Evolutionary conservation across 2,113 vertebrate genomes (phyloP), one percentile per base, ranked within the genome.

Genomic region (Malurus alboscapulatus): DNA sequence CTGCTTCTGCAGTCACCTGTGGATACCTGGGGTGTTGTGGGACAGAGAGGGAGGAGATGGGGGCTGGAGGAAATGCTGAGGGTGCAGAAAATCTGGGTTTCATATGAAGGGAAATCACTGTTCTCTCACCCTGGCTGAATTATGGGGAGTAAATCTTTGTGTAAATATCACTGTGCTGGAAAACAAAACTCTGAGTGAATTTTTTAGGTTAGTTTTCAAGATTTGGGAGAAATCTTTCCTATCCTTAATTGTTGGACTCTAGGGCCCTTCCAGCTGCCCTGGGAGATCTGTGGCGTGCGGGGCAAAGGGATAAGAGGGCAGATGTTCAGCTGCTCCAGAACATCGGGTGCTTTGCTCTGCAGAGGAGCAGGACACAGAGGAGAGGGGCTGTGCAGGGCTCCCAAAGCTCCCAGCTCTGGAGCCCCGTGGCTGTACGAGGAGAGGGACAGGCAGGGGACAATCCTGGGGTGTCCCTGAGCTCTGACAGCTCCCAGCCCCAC

Each of bases 351-450:
- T 54, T 7, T 48, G 27, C 12, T 30, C 25, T 0, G 1, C 2
- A 14, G 68, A 65, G 84, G 32, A 55, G 67, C 71, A 3, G 61
- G 30, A 13, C 4, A 48, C 1, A n/a, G n/a, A n/a, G n/a, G n/a
- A n/a, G 10, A 62, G 73, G 87, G n/a, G 1, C 4, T 10, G 63
- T 10, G 63, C 53, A 30, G 76, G 51, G 54, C 82, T 76, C n/a
- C 67, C 18, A 29, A 62, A 16, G 75, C 45, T 75, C 82, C 79
- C 81, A 54, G 78, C 66, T 72, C 68, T 61, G 54, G 48, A 6
- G 53, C 8, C 85, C 30, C 3, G 7, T 4, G 66, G 6, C 1
- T 7, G 54, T 38, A 2, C 0, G 0, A 53, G 57, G 38, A 0
- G 9, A 36, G 59, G 63, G n/a, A 9, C 30, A 7, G 72, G 62